Conservation (phyloP, 2,888 invertebrate species). For the Amphiduros pacificus region DNA sequence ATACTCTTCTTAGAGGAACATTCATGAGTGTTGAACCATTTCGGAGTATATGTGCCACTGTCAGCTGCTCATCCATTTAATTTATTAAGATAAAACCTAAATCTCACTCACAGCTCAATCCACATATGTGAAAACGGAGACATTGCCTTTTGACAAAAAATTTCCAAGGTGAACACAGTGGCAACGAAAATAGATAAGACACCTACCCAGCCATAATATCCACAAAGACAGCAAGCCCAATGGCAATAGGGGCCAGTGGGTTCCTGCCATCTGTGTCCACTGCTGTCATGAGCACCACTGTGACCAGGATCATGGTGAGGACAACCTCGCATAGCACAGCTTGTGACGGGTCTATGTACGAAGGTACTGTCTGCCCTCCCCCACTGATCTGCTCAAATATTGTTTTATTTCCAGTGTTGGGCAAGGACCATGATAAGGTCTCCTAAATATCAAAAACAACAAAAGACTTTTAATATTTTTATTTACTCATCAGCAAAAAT, state of each 20-base stretch:
- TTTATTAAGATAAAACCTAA: too few relatives aligned
- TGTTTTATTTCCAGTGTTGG: conserved; percentile 13
- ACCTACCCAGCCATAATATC: conserved; percentile 53
- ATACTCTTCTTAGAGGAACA: too few relatives aligned
- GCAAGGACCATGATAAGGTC: too few relatives aligned
- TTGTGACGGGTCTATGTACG: conserved; percentile 5
- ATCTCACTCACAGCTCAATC: too few relatives aligned
- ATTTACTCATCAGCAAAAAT: too few relatives aligned
- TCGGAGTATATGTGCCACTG: too few relatives aligned
- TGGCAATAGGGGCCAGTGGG: conserved; percentile 55
- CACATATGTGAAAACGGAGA: too few relatives aligned
- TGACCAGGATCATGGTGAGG: conserved; percentile 49
- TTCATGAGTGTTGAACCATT: too few relatives aligned
- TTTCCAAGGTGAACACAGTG: not conserved
- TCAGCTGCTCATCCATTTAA: too few relatives aligned
- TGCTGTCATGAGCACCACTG: conserved; percentile 55
- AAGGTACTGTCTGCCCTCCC: conserved; percentile 7
- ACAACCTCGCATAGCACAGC: conserved; percentile 17
- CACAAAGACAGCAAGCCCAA: conserved; percentile 56
- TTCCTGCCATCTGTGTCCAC: conserved; percentile 49
- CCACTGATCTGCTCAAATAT: conserved; percentile 17
- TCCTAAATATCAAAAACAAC: too few relatives aligned
- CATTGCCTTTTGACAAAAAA: too few relatives aligned
- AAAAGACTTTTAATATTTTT: too few relatives aligned
- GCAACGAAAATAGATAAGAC: not conserved